phyloP scores from a whole-genome alignment of 2,113 vertebrate species.

The Aptenodytes patagonicus region DNA sequence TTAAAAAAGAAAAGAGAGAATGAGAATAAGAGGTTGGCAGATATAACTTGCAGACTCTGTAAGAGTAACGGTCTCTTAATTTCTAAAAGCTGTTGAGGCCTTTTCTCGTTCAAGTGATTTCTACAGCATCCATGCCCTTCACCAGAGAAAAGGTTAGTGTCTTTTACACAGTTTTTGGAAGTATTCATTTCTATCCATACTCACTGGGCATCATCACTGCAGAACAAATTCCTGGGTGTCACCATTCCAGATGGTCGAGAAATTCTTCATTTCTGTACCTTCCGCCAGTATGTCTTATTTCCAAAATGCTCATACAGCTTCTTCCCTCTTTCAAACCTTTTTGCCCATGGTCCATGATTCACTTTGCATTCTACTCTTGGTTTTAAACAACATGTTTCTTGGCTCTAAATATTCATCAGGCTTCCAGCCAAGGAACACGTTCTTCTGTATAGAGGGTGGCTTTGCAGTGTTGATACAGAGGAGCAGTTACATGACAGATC shows the following conservation, averaged over 20 bases:
- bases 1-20: not conserved
- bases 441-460: not conserved
- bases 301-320: not conserved
- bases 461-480: not conserved
- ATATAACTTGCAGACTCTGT: not conserved
- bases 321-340: not conserved
- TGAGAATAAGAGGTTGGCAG: not conserved
- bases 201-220: not conserved
- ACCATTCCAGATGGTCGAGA: not conserved
- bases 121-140: not conserved
- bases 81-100: not conserved
- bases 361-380: not conserved
- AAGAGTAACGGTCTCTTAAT: not conserved
- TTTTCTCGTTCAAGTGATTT: not conserved
- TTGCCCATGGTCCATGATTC: not conserved
- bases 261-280: not conserved
- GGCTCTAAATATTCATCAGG: constrained; percentile 10
- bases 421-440: constrained; percentile 20
- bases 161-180: not conserved
- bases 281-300: not conserved
- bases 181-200: not conserved
- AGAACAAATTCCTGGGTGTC: not conserved
- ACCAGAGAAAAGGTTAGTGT: not conserved
- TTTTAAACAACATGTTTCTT: constrained; percentile 52
- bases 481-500: not conserved